Percentiles rank a stretch among this genome's conserved stretches.
These are phyloP conservation scores for Phenganax subtilis DNA, from an alignment of 92 coral and sea anemone species.

Conservation along the genomic window DNA sequence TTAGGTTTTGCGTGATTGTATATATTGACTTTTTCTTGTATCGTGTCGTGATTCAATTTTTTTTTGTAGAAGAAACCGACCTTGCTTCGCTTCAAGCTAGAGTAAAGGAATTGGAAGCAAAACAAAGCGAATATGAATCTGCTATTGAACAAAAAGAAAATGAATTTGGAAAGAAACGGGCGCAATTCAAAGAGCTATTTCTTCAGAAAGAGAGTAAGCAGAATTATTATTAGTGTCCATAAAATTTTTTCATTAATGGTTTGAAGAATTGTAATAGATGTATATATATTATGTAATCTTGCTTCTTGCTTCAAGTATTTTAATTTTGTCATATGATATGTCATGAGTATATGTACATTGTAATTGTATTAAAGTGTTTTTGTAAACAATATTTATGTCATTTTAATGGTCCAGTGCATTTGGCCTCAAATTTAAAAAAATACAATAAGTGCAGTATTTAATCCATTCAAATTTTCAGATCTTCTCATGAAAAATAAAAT, in stretches of 20 bases:
- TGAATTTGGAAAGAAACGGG: constrained; percentile 91
- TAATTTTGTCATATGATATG: background rate
- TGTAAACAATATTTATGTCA: background rate
- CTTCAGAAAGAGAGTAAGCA: constrained; percentile 83
- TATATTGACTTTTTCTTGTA: background rate
- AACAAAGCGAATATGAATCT: constrained; percentile 57
- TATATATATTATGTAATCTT: background rate
- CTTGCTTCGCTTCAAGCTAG: constrained; percentile 47
- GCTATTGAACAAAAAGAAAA: constrained; percentile 63
- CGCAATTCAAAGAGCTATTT: constrained; percentile 78
- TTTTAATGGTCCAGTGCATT: no score
- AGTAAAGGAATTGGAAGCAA: constrained; percentile 54
- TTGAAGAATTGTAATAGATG: background rate
- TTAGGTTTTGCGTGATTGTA: background rate
- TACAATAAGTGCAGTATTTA: no score
- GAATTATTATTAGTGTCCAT: background rate
- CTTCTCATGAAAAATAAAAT: no score
- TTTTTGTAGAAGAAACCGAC: constrained; percentile 16
- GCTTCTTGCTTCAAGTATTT: background rate
- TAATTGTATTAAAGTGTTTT: background rate
- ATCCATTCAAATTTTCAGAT: no score
- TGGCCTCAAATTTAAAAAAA: no score
- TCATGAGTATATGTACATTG: background rate
- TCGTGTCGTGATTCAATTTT: background rate
- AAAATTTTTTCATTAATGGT: background rate